Percentiles rank a stretch among this genome's conserved stretches.
These are phyloP conservation scores for Drosophila helvetica DNA, from an alignment of 2,888 invertebrate species.

Conservation along the genomic window DNA sequence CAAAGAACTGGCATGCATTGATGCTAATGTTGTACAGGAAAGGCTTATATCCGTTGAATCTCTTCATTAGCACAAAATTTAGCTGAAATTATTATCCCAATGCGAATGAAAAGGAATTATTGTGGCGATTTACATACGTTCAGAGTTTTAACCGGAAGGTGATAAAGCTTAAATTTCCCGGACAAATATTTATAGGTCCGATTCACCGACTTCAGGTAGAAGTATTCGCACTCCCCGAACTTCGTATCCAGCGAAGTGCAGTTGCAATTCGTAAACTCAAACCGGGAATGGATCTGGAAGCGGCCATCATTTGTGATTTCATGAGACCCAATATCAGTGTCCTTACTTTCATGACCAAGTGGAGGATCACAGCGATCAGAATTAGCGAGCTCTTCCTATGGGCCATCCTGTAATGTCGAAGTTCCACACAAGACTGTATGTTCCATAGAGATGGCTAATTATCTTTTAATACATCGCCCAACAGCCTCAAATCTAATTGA, in stretches of 20 bases:
- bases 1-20: constrained; percentile 10
- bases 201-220: constrained; percentile 43
- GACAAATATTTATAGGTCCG: constrained; percentile 50
- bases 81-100: constrained; percentile 14
- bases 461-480: too few relatives aligned
- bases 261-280: constrained; percentile 28
- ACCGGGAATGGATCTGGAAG: not conserved
- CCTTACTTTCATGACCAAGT: too few relatives aligned
- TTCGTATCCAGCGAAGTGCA: constrained; percentile 23
- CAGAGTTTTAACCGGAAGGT: not conserved
- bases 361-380: too few relatives aligned
- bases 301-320: too few relatives aligned
- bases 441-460: too few relatives aligned
- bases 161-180: not conserved
- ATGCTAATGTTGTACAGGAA: constrained; percentile 36
- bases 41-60: constrained; percentile 31
- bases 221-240: constrained; percentile 17
- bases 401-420: too few relatives aligned
- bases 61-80: constrained; percentile 17
- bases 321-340: too few relatives aligned
- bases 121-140: not conserved
- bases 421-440: too few relatives aligned
- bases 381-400: too few relatives aligned
- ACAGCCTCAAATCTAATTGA: too few relatives aligned
- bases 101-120: not conserved